phyloP scores from a whole-genome alignment of 1,140 invertebrate genomes.

The Sycobia sp. region DNA sequence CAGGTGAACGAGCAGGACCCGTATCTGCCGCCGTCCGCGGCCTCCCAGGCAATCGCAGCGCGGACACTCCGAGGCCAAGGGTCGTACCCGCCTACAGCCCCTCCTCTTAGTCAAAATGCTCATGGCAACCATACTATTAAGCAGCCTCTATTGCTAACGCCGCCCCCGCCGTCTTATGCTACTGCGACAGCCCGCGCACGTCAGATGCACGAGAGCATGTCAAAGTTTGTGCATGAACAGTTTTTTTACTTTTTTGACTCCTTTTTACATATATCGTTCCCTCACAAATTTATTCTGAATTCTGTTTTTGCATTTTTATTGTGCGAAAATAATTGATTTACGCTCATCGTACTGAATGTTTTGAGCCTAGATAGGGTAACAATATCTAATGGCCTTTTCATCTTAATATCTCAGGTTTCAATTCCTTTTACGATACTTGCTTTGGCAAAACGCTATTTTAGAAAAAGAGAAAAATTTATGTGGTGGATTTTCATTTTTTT shows the following conservation, averaged over 20 bases:
- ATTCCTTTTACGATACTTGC: too few relatives aligned
- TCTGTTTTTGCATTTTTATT: too few relatives aligned
- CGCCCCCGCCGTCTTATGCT: conserved; percentile 63
- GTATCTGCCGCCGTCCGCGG: conserved; percentile 69
- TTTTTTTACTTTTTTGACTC: conserved; percentile 48
- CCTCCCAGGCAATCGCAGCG: conserved; percentile 69
- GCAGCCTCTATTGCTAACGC: conserved; percentile 63
- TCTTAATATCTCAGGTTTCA: too few relatives aligned
- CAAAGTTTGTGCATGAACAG: conserved; percentile 62
- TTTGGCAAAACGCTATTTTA: too few relatives aligned
- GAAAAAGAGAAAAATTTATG: too few relatives aligned
- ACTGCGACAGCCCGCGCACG: conserved; percentile 64
- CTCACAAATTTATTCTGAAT: too few relatives aligned
- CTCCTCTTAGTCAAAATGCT: conserved; percentile 61
- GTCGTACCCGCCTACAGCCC: conserved; percentile 67
- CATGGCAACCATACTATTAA: conserved; percentile 63
- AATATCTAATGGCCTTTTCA: too few relatives aligned
- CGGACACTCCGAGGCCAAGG: conserved; percentile 69
- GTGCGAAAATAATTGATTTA: too few relatives aligned
- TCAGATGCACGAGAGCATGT: conserved; percentile 62
- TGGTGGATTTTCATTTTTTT: too few relatives aligned
- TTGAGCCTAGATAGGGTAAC: too few relatives aligned
- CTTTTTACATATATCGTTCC: conserved; percentile 36
- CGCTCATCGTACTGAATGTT: too few relatives aligned
- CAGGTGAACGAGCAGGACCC: conserved; percentile 78